These are phyloP conservation scores for Pterocles orientalis DNA, from an alignment of 2,113 vertebrate species.

Conservation along the genomic window DNA sequence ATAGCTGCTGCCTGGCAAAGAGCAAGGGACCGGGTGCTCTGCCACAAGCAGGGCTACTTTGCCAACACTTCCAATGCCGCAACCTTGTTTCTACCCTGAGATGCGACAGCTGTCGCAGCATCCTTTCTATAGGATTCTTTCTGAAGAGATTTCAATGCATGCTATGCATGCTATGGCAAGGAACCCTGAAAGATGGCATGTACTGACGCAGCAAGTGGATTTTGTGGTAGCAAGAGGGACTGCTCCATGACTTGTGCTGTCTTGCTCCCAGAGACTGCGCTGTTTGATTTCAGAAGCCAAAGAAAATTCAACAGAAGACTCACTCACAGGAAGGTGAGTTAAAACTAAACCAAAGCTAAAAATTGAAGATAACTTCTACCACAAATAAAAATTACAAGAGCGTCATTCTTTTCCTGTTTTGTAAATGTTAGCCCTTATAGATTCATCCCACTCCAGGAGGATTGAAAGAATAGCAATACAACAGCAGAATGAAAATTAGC, in stretches of 20 bases:
- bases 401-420: not conserved
- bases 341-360: not conserved
- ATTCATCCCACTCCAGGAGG: not conserved
- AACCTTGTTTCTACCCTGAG: not conserved
- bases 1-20: not conserved
- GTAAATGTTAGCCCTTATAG: not conserved
- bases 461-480: not conserved
- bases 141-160: not conserved
- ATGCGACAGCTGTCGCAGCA: not conserved
- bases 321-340: not conserved
- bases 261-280: not conserved
- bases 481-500: not conserved
- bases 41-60: not conserved
- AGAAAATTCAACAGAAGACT: not conserved
- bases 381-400: not conserved
- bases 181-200: not conserved
- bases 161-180: not conserved
- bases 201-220: not conserved
- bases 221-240: not conserved
- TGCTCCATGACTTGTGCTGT: not conserved
- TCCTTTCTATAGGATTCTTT: not conserved
- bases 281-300: not conserved
- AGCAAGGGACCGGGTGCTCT: not conserved
- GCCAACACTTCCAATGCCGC: not conserved
- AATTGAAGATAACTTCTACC: not conserved